A percentile compares a stretch with the other conserved stretches of the same genome.
Evolutionary conservation across 2,797 vertebrate species (phyloP).

Genomic region (Channallabes apus): DNA sequence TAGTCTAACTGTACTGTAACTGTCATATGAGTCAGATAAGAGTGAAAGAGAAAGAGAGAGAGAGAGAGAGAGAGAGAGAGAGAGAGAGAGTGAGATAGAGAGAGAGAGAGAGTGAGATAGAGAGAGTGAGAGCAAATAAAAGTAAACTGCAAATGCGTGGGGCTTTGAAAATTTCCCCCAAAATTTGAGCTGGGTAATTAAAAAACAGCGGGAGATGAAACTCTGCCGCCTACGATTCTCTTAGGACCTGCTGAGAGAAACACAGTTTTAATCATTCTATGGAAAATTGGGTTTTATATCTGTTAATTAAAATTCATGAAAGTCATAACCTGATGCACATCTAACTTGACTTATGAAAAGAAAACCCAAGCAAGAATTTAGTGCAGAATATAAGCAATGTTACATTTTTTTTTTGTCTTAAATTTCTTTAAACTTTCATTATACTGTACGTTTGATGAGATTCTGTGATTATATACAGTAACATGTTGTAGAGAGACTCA

Average conservation of each 20-base stretch:
- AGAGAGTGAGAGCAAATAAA: not conserved
- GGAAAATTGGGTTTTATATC: constrained; percentile 30
- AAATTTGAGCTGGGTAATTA: constrained; percentile 38
- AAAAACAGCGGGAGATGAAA: constrained; percentile 35
- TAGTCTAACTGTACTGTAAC: not conserved
- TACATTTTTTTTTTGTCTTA: constrained; percentile 32
- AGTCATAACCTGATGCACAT: constrained; percentile 40
- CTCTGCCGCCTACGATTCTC: constrained; percentile 15
- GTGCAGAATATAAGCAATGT: constrained; percentile 42
- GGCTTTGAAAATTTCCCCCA: constrained; percentile 5
- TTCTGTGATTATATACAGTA: not conserved
- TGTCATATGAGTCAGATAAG: not conserved
- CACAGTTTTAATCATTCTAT: constrained; percentile 33
- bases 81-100: not conserved
- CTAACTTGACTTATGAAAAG: constrained; percentile 33
- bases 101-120: not conserved
- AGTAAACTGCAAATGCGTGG: not conserved
- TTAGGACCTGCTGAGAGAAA: constrained; percentile 9
- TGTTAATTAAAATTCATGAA: constrained; percentile 55
- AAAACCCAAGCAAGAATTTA: constrained; percentile 18
- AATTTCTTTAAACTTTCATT: not conserved
- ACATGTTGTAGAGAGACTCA: not conserved
- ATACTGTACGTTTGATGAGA: not conserved
- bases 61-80: not conserved
- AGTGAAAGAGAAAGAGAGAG: not conserved